phyloP scores from a whole-genome alignment of 2,888 invertebrate genomes.

The Dione vanillae region DNA sequence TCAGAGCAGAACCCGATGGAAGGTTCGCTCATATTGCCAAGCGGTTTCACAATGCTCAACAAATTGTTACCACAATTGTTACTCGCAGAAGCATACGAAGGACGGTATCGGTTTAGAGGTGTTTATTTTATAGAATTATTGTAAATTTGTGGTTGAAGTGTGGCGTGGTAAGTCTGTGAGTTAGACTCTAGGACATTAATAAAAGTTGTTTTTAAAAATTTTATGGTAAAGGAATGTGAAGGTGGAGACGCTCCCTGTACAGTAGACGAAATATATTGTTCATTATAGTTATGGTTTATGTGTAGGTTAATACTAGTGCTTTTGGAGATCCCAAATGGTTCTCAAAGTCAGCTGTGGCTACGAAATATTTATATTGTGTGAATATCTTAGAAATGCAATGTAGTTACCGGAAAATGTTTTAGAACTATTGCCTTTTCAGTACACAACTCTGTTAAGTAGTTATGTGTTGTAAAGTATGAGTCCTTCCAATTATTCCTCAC shows the following conservation, averaged over 20 bases:
- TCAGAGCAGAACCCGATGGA: slow-evolving; percentile 7
- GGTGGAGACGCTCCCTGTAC: slow-evolving; percentile 54
- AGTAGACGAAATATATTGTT: slow-evolving; percentile 58
- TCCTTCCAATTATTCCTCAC: neutral
- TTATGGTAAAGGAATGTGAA: slow-evolving; percentile 47
- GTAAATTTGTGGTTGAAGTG: neutral
- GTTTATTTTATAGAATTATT: neutral
- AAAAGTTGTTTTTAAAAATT: slow-evolving; percentile 49
- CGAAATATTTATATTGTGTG: neutral
- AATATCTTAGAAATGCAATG: neutral
- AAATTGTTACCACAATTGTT: neutral
- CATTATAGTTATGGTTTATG: slow-evolving; percentile 51
- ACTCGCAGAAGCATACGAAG: slow-evolving; percentile 7
- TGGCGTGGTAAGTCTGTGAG: neutral
- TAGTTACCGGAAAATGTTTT: neutral
- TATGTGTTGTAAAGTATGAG: neutral
- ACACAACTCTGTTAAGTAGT: neutral
- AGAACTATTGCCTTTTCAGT: neutral
- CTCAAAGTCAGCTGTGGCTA: neutral
- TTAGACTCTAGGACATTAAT: slow-evolving; percentile 39
- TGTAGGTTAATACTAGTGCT: slow-evolving; percentile 48
- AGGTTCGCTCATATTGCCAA: neutral
- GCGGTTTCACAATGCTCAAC: neutral
- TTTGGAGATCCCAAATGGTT: slow-evolving; percentile 50
- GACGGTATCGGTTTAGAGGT: neutral